Evolutionary conservation across 2,888 invertebrate genomes (phyloP).

Genomic region (Automeris io): DNA sequence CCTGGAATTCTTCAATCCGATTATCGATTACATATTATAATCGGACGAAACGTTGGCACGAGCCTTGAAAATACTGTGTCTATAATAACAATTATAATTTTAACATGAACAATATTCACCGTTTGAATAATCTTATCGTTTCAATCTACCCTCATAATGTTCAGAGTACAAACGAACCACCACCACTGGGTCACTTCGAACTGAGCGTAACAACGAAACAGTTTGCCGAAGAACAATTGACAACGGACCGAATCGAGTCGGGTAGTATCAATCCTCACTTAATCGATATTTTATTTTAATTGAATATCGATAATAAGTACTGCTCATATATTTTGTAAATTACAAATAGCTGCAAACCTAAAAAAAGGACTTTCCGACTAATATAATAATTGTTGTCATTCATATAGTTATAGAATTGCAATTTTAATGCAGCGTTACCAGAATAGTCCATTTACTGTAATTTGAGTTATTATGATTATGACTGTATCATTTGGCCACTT

Average conservation of each 20-base stretch:
- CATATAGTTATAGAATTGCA: too few species aligned
- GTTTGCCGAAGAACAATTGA: background rate
- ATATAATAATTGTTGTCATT: too few species aligned
- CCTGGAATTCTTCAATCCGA: background rate
- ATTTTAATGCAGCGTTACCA: too few species aligned
- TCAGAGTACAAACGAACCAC: background rate
- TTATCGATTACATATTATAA: conserved; percentile 6
- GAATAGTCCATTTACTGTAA: too few species aligned
- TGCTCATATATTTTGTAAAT: too few species aligned
- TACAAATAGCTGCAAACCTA: too few species aligned
- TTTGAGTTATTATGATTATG: too few species aligned
- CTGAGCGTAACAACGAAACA: background rate
- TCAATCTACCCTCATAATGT: background rate
- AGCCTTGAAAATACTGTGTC: conserved; percentile 13
- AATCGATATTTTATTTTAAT: too few species aligned
- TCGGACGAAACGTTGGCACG: conserved; percentile 14
- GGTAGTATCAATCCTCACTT: too few species aligned
- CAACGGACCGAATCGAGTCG: conserved; percentile 9
- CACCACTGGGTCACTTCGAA: background rate
- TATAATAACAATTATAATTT: background rate
- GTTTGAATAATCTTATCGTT: background rate
- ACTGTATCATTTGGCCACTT: too few species aligned
- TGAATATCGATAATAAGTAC: too few species aligned
- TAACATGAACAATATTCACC: background rate
- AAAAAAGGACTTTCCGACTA: too few species aligned